phyloP scores from a whole-genome alignment of 2,113 vertebrate species.

The Actinemys pallida region DNA sequence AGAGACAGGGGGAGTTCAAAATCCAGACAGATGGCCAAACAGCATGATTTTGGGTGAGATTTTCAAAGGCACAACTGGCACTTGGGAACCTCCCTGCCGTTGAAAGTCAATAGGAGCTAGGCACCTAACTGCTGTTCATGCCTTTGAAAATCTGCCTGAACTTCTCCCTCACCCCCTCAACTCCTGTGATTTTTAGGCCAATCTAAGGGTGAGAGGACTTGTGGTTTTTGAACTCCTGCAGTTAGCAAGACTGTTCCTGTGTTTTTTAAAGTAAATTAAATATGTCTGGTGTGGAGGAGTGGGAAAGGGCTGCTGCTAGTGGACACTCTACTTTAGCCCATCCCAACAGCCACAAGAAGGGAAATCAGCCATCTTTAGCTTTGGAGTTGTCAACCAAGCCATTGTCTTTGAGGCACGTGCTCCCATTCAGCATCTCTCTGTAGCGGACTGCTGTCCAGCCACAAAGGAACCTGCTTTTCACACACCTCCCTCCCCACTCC shows the following conservation, averaged over 20 bases:
- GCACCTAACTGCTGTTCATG: neutral
- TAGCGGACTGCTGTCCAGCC: neutral
- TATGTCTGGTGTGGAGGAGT: neutral
- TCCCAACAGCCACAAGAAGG: neutral
- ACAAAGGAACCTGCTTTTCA: neutral
- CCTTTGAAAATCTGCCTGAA: no score
- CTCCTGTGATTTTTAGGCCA: neutral
- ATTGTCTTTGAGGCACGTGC: neutral
- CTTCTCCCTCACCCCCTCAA: neutral
- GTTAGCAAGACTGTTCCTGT: neutral
- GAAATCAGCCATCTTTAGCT: neutral
- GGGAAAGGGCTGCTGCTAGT: fast-evolving
- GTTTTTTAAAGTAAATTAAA: neutral
- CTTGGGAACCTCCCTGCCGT: neutral
- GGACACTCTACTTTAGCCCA: neutral
- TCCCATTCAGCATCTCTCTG: neutral
- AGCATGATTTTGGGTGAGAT: neutral
- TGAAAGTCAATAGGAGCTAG: fast-evolving
- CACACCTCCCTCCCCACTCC: neutral
- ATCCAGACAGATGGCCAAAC: neutral
- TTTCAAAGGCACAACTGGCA: neutral
- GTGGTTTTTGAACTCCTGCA: neutral
- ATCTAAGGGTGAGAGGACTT: neutral
- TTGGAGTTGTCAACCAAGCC: neutral
- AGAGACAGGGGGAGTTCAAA: neutral